These are phyloP conservation scores for Piprites chloris DNA, from an alignment of 2,113 vertebrate genomes.

Conservation along the genomic window DNA sequence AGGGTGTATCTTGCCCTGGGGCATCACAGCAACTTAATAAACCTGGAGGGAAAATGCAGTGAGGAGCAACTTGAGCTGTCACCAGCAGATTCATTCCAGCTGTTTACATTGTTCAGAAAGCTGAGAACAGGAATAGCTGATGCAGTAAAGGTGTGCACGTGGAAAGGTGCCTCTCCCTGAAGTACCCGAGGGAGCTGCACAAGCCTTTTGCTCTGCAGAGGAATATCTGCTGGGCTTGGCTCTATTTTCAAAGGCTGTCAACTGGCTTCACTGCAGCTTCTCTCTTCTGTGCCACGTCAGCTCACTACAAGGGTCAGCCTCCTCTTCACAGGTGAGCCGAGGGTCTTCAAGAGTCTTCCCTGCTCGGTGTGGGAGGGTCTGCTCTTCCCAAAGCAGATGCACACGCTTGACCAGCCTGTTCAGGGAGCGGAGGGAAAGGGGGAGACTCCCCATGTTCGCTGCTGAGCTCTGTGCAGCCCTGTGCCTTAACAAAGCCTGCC, in stretches of 20 bases:
- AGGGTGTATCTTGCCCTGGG: background rate
- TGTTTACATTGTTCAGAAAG: background rate
- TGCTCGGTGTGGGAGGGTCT: fast-evolving
- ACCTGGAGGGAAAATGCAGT: background rate
- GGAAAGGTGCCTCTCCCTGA: background rate
- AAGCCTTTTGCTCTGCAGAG: background rate
- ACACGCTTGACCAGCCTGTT: background rate
- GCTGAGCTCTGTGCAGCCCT: background rate
- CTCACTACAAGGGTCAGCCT: background rate
- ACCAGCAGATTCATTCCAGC: background rate
- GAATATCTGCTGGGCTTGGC: background rate
- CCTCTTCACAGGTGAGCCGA: background rate
- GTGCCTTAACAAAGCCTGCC: background rate
- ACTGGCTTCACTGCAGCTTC: background rate
- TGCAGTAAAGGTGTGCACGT: fast-evolving
- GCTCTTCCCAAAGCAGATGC: background rate
- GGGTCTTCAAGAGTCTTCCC: background rate
- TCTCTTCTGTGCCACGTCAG: fast-evolving
- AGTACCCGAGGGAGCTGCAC: background rate
- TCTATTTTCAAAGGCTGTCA: background rate
- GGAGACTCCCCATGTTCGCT: background rate
- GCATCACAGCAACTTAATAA: background rate
- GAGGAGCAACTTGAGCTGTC: background rate
- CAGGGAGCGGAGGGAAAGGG: background rate
- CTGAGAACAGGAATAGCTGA: background rate